Percentiles rank a stretch among this genome's conserved stretches.
These are phyloP conservation scores for Takifugu flavidus DNA, from an alignment of 2,113 vertebrate genomes.

Conservation along the genomic window DNA sequence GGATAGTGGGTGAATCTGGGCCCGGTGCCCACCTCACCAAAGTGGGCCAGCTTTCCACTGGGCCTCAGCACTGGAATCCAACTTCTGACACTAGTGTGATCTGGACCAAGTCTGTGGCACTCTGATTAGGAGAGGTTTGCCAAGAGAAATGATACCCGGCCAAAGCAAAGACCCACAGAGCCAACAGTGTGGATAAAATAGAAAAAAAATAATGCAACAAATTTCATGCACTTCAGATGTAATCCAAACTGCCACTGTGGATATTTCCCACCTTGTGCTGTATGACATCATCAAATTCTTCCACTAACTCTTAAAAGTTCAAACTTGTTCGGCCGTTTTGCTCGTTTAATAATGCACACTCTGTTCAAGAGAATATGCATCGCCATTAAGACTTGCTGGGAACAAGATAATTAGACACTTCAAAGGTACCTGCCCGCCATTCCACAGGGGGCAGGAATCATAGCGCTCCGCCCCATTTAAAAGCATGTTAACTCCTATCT, in stretches of 20 bases:
- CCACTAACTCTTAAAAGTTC: slow-evolving; percentile 15
- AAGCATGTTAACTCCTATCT: slow-evolving; percentile 79
- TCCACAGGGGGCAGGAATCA: slow-evolving; percentile 60
- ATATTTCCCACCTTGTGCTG: slow-evolving; percentile 41
- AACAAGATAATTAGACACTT: slow-evolving; percentile 78
- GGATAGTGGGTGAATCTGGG: slow-evolving; percentile 56
- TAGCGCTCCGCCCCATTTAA: slow-evolving; percentile 65
- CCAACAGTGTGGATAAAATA: slow-evolving; percentile 57
- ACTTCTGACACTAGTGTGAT: slow-evolving; percentile 65
- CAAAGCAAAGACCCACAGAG: slow-evolving; percentile 60
- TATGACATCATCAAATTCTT: slow-evolving; percentile 8
- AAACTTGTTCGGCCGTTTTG: slow-evolving; percentile 2
- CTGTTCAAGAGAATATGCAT: slow-evolving; percentile 16
- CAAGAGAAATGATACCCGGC: slow-evolving; percentile 65
- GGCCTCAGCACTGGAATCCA: slow-evolving; percentile 62
- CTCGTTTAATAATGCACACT: slow-evolving; percentile 5
- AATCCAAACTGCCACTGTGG: slow-evolving; percentile 36
- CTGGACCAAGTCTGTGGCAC: slow-evolving; percentile 70
- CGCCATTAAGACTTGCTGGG: slow-evolving; percentile 66
- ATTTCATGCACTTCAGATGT: slow-evolving; percentile 43
- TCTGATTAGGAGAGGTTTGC: slow-evolving; percentile 69
- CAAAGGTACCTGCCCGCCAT: slow-evolving; percentile 75
- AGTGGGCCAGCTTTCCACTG: slow-evolving; percentile 67
- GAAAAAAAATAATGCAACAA: slow-evolving; percentile 38
- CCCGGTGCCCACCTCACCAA: slow-evolving; percentile 41